Conservation (phyloP, 2,113 vertebrate genomes). For the Burhinus oedicnemus region DNA sequence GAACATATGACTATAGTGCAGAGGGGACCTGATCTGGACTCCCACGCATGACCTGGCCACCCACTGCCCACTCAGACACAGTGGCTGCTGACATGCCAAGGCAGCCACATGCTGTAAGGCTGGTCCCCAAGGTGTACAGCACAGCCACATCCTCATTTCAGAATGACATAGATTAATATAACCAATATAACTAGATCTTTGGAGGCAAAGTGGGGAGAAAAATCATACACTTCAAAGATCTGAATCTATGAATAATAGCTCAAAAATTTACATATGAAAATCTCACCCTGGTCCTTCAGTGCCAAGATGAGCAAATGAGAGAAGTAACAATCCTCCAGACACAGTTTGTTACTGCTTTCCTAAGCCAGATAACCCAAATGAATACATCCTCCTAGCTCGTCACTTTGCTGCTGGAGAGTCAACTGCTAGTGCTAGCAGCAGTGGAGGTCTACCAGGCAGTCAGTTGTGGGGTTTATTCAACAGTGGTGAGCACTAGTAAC, state of each 20-base stretch:
- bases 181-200: not conserved
- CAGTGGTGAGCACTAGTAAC: not conserved
- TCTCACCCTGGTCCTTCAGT: not conserved
- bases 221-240: not conserved
- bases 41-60: not conserved
- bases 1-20: not conserved
- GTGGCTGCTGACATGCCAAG: not conserved
- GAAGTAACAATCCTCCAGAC: not conserved
- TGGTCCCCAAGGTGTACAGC: not conserved
- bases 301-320: not conserved
- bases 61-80: not conserved
- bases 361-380: not conserved
- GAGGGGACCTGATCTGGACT: not conserved
- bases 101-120: not conserved
- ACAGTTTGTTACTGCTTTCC: not conserved
- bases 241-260: not conserved
- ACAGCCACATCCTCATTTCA: not conserved
- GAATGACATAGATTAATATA: not conserved
- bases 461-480: not conserved
- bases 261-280: not conserved
- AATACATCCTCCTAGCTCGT: not conserved
- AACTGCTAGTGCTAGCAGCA: not conserved
- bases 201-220: not conserved
- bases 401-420: not conserved
- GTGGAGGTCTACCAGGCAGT: not conserved